Base-by-base conservation (phyloP, 2,797 vertebrate genomes). In the Pterois miles region DNA sequence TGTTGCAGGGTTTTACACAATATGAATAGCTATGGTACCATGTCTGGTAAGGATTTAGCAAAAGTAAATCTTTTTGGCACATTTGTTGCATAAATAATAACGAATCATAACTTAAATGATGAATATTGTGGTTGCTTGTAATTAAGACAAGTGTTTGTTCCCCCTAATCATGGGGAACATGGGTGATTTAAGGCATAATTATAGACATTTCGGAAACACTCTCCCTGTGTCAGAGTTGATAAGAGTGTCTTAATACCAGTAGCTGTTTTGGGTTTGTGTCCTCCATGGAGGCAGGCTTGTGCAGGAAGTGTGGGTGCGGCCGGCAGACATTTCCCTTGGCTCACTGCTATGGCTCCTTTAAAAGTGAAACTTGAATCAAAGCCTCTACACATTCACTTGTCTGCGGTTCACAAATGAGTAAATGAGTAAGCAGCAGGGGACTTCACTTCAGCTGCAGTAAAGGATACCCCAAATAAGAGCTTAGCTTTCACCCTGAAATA, bases 361-460 rank as follows among this genome's bases (percentile, higher is more conserved):
- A 89, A 84, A 86, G 84, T 86, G 68, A 82, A 90, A 77, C 80
- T 81, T 75, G 62, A 85, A 90, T 88, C 86, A 83, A 83, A 92
- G 86, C 73, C 59, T 77, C 67, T 9, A 57, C 74, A 85, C 40
- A 36, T 62, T 79, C 46, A 74, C 58, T 81, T 75, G 77, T 83
- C 87, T 91, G 85, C 36, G 62, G 86, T 86, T 76, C 74, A 63
- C 82, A 91, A 90, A 93, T 91, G 81, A 91, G 72, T 83, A 91
- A 91, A 93, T 91, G 84, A 92, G 66, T 83, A 77, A 91, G 83
- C 64, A 76, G 70, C 9, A 29, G 58, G 57, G 71, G 48, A 72
- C 62, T 72, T 60, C 67, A 65, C 57, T 82, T 71, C 68, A 50
- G 2, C 80, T 63, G 72, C 80, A 38, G 62, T 77, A 80, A 83